phyloP scores from a whole-genome alignment of 2,113 vertebrate genomes.

The Vulpes ferrilata region DNA sequence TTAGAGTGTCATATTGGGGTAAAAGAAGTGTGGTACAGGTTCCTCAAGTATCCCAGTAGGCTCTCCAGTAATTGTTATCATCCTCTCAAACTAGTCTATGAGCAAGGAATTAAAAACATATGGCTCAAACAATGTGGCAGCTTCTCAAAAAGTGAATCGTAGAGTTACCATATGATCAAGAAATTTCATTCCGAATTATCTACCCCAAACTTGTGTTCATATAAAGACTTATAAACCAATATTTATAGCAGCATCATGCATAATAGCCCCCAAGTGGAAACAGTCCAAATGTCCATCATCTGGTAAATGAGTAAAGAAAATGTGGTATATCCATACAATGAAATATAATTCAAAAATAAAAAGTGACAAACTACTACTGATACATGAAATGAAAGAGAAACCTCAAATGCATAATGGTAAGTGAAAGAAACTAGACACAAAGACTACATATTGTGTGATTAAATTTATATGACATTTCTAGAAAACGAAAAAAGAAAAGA shows the following conservation, averaged over 20 bases:
- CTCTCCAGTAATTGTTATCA: not conserved
- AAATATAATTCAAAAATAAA: not conserved
- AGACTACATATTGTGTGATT: not conserved
- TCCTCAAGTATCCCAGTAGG: not conserved
- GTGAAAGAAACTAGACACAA: not conserved
- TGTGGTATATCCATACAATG: not conserved
- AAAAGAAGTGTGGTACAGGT: not conserved
- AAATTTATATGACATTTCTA: not conserved
- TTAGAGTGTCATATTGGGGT: not conserved
- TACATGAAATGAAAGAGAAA: not conserved
- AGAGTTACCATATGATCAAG: not conserved
- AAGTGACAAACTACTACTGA: not conserved
- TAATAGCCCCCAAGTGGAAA: not conserved
- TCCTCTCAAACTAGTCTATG: not conserved
- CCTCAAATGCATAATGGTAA: not conserved
- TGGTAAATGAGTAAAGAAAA: not conserved
- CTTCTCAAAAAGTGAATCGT: not conserved
- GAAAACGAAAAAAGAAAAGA: constrained; percentile 35
- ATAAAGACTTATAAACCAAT: not conserved
- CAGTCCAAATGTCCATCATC: not conserved
- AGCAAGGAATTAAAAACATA: not conserved
- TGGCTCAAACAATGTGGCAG: not conserved
- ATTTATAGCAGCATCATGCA: not conserved
- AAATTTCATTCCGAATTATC: not conserved
- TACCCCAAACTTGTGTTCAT: not conserved